Percentiles rank a stretch among this genome's conserved stretches.
Evolutionary conservation across 2,113 vertebrate genomes (phyloP).

Genomic region (Catharus bicknelli): DNA sequence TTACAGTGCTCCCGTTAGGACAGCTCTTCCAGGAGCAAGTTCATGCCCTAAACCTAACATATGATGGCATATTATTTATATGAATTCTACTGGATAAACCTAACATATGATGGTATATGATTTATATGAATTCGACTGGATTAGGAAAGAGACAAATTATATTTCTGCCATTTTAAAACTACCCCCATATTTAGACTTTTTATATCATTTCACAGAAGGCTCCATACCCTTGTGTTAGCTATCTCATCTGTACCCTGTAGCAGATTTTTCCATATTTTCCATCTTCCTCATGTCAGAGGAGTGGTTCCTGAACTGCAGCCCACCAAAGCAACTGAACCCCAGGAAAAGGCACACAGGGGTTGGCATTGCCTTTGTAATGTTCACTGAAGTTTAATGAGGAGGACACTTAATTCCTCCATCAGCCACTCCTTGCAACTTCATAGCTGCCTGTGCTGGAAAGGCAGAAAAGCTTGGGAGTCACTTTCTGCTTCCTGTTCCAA

Average conservation of each 20-base stretch:
- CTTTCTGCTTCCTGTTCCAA: not conserved
- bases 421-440: not conserved
- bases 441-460: not conserved
- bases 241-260: not conserved
- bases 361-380: not conserved
- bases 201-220: not conserved
- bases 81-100: not conserved
- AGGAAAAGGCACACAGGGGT: not conserved
- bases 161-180: not conserved
- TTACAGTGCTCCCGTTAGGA: not conserved
- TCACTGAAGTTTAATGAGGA: not conserved
- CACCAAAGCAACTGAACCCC: not conserved
- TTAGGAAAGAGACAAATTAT: not conserved
- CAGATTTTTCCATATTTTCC: not conserved
- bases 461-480: not conserved
- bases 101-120: rapidly evolving
- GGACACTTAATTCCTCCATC: not conserved
- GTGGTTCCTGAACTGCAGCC: not conserved
- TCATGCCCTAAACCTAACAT: not conserved
- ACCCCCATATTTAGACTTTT: not conserved
- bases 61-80: not conserved
- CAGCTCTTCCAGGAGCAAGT: not conserved
- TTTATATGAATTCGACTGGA: not conserved
- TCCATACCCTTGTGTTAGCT: not conserved
- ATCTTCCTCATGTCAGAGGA: not conserved